These are phyloP conservation scores for Seira musarum DNA, from an alignment of 2,888 invertebrate genomes.

Conservation along the genomic window DNA sequence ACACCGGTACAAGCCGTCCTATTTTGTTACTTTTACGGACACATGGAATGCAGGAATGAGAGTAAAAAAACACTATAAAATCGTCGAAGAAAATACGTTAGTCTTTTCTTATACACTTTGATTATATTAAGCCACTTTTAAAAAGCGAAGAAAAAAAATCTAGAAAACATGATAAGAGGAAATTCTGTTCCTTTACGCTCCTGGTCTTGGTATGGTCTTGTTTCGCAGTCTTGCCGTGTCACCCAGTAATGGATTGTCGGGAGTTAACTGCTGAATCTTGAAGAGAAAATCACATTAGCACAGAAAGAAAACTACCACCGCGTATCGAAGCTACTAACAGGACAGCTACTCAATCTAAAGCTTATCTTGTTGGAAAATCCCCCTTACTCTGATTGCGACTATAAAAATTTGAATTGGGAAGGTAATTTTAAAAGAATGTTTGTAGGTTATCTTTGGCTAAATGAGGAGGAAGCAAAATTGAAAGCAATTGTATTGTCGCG, in stretches of 20 bases:
- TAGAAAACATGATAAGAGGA: neutral
- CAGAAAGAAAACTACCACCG: conserved; percentile 6
- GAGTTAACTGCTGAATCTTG: conserved; percentile 50
- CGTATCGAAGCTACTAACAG: conserved; percentile 2
- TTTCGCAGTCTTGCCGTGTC: conserved; percentile 45
- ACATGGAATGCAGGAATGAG: conserved; percentile 33
- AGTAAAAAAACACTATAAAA: neutral
- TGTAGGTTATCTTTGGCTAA: neutral
- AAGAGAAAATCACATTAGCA: conserved; percentile 51
- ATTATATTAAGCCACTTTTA: neutral
- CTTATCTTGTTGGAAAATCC: neutral
- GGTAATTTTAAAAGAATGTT: neutral
- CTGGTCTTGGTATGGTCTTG: neutral
- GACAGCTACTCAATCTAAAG: conserved; percentile 15
- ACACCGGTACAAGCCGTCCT: conserved; percentile 33
- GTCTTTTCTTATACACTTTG: neutral
- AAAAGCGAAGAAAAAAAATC: conserved; percentile 4
- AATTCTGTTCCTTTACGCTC: too few relatives aligned
- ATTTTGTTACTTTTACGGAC: conserved; percentile 52
- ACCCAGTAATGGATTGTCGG: conserved; percentile 58
- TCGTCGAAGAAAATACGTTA: neutral
- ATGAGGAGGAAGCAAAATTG: neutral
- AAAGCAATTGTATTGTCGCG: neutral
- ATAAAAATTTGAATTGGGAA: conserved; percentile 7
- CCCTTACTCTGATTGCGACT: neutral